Evolutionary conservation across 2,113 vertebrate species (phyloP), one percentile per base, ranked within the genome.

Genomic region (Odocoileus virginianus): DNA sequence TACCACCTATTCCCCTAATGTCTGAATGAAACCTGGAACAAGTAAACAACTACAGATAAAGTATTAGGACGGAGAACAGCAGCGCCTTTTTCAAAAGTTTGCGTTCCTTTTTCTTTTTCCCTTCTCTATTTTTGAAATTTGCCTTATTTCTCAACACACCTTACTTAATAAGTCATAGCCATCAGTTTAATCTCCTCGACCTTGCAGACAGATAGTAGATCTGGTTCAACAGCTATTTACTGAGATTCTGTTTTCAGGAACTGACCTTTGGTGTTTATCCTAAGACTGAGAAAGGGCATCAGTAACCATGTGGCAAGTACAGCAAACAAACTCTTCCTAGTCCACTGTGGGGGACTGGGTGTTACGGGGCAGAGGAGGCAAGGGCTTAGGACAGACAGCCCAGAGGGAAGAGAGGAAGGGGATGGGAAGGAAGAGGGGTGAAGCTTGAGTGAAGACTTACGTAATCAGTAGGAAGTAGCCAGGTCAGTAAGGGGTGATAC

Each of bases 41-140:
- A 76, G 60, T 19, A 84, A 85, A 25, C 23, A 93, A 15, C 19
- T 40, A 54, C 19, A 61, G 27, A 45, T 11, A 23, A 74, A 90
- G 36, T 36, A 61, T 6, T 2, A 40, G 7, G 19, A 60, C 4
- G n/a, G 58, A 47, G 50, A 33, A 55, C 27, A 47, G 10, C 54
- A 83, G 17, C 9, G 81, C 33, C 76, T 84, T 76, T 82, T 82
- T 43, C 6, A 33, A 94, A 83, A 86, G 8, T 43, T 92, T 58
- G 71, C 9, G 45, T 93, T 91, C 85, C 33, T 52, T 19, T 67
- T 85, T 85, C 15, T 50, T 64, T 85, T 40, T 8, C 10, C 45
- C 58, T 50, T 78, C 58, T 50, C 64, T 81, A 8, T 40, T 94
- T 93, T 55, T 84, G 47, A 97, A 74, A 87, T 87, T 15, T 60